phyloP scores from a whole-genome alignment of 2,113 vertebrate genomes.

The Mus pahari region DNA sequence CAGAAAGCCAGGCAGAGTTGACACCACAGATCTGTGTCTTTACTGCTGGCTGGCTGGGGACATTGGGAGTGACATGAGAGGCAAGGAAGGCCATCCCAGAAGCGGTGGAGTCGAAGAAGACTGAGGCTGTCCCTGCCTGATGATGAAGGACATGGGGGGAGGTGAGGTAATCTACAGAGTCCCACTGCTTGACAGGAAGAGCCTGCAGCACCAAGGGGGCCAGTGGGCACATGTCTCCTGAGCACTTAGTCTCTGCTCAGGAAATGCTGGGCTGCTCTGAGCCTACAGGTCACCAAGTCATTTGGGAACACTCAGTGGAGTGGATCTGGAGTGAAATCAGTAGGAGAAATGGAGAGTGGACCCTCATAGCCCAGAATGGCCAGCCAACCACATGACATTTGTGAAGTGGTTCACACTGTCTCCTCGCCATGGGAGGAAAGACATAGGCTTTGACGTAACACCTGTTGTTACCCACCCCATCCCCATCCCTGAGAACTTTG shows the following conservation, averaged over 20 bases:
- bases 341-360: neutral
- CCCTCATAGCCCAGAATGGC: neutral
- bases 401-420: neutral
- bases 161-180: neutral
- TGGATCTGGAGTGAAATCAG: neutral
- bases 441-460: neutral
- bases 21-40: neutral
- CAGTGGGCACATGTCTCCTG: neutral
- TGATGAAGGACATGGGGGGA: neutral
- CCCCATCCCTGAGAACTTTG: neutral
- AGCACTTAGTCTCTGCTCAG: too few relatives aligned
- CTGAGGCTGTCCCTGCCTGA: neutral
- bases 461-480: neutral
- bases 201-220: neutral
- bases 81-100: too few relatives aligned
- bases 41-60: neutral
- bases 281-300: rapidly evolving
- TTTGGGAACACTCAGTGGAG: rapidly evolving
- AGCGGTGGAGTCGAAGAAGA: neutral
- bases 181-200: neutral
- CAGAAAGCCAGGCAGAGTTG: neutral
- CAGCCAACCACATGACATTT: neutral
- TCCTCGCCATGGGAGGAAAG: neutral
- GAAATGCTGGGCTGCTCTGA: neutral
- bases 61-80: neutral